These are phyloP conservation scores for Xanthorhoe spadicearia DNA, from an alignment of 2,888 invertebrate genomes.

Conservation along the genomic window DNA sequence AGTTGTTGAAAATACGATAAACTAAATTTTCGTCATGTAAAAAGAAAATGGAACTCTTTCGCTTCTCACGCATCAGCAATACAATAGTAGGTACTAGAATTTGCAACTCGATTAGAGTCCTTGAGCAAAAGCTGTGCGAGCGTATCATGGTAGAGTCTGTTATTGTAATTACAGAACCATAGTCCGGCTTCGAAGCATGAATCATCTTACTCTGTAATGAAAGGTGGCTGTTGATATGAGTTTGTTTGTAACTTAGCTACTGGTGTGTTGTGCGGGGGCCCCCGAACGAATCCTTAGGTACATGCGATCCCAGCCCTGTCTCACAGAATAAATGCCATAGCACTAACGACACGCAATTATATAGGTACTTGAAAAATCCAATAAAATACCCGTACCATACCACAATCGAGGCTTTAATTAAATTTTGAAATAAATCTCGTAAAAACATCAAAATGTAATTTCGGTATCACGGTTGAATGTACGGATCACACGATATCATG, in stretches of 20 bases:
- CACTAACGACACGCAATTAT: conserved; percentile 52
- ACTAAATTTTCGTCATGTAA: too few species aligned
- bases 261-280: too few species aligned
- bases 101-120: too few species aligned
- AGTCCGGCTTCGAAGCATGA: not conserved
- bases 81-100: too few species aligned
- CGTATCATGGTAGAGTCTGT: not conserved
- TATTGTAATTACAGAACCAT: not conserved
- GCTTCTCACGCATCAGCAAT: too few species aligned
- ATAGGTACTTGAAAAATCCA: conserved; percentile 49
- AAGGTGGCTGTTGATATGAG: not conserved
- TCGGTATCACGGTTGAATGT: conserved; percentile 48
- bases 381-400: conserved; percentile 47
- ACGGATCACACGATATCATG: conserved; percentile 46
- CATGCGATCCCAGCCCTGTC: not conserved
- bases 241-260: not conserved
- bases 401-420: conserved; percentile 61
- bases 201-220: not conserved
- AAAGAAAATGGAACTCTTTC: too few species aligned
- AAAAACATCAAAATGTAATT: conserved; percentile 61
- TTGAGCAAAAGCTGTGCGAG: not conserved
- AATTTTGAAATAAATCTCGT: conserved; percentile 61
- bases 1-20: too few species aligned
- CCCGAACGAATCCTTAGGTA: not conserved
- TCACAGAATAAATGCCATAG: conserved; percentile 53